Evolutionary conservation across 1,140 invertebrate species (phyloP), one percentile per base, ranked within the genome.

Genomic region (Euwallacea similis): DNA sequence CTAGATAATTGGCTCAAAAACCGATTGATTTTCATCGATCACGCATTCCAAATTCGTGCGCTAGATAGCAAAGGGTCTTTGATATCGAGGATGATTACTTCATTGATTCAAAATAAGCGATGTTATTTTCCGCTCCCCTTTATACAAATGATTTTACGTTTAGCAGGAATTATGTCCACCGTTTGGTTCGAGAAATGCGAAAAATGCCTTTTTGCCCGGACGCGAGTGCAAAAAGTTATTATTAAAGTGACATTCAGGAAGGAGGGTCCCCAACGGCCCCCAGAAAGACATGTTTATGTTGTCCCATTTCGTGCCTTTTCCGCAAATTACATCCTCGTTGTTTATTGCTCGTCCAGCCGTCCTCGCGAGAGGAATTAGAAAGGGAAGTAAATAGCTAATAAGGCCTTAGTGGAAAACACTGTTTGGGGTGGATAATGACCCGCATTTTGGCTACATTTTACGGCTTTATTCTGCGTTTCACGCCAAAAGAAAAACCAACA

Each of bases 291-390:
- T 47, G 46, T 47, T 47, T 47, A 47, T 13, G 46, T 47, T 47
- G 46, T 47, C 46, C 9, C 46, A 10, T 47, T 47, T 47, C 46
- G 46, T 47, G 46, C 46, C 46, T 47, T 47, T 47, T 47, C 46
- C 46, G 46, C 46, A 47, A 47, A 47, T 47, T 47, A 56, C 16
- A 13, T 16, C 54, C 54, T 13, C 11, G 10, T 56, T 56, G 54
- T 56, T 56, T 56, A 21, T 56, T 56, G 16, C 54, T 56, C 54
- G 11, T n/a, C 54, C 54, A 16, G 46, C 46, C 46, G 46, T 47
- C 46, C 46, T 47, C 46, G 46, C n/a, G 46, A 47, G 46, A 47
- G 46, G 46, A 47, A 47, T 47, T 47, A 47, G 46, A 47, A 47
- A 47, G 46, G 46, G 46, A 47, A 47, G 46, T 13, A 47, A 47